These are phyloP conservation scores for Nemapogon koenigi DNA, from an alignment of 2,888 invertebrate species.

Conservation along the genomic window DNA sequence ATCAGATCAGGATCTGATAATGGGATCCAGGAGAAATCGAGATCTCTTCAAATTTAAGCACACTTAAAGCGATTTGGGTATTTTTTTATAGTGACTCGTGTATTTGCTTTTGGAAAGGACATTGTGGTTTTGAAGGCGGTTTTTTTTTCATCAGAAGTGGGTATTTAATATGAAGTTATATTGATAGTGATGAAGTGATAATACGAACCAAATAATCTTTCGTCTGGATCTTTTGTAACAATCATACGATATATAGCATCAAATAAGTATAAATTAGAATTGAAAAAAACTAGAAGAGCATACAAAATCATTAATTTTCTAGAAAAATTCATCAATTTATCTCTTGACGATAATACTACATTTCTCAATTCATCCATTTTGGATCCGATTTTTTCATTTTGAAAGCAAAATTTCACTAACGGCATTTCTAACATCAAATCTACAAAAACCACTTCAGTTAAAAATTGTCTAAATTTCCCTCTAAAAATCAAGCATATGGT, in stretches of 20 bases:
- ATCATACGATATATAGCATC: constrained; percentile 38
- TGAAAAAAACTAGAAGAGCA: constrained; percentile 30
- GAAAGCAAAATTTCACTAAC: constrained; percentile 26
- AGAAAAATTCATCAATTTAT: constrained; percentile 31
- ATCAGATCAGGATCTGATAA: no score
- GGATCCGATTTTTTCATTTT: constrained; percentile 17
- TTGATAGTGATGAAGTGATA: no score
- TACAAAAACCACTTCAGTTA: constrained; percentile 36
- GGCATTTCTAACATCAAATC: constrained; percentile 39
- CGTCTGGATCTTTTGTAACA: constrained; percentile 28
- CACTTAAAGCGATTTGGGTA: no score
- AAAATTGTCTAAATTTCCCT: constrained; percentile 30
- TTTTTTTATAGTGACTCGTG: no score
- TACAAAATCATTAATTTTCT: constrained; percentile 33
- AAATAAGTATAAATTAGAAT: constrained; percentile 37
- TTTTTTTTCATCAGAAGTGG: no score
- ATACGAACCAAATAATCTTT: constrained; percentile 44
- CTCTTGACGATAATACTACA: constrained; percentile 30
- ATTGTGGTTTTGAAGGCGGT: no score
- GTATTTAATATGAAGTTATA: no score
- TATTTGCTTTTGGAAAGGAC: no score
- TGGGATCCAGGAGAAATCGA: no score
- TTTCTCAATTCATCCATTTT: constrained; percentile 26
- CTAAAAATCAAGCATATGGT: constrained; percentile 36
- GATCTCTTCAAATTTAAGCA: no score